Evolutionary conservation across 2,888 invertebrate species (phyloP).

Genomic region (Drosophila falleni): DNA sequence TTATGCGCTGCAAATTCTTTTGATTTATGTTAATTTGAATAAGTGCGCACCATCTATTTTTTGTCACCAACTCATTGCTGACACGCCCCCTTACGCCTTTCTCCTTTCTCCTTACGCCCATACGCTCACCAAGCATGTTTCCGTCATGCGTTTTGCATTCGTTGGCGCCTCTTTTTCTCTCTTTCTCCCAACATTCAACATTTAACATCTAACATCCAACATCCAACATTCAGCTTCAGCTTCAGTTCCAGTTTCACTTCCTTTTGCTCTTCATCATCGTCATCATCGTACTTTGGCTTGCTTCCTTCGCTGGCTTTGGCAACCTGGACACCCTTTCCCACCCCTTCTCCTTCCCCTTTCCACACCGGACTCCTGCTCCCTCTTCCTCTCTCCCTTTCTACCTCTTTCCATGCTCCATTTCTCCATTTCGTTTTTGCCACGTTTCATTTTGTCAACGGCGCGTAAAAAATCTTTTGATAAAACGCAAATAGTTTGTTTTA

Average conservation of each 20-base stretch:
- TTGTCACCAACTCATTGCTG: conserved; percentile 54
- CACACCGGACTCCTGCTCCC: not conserved
- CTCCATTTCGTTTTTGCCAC: conserved; percentile 56
- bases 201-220: not conserved
- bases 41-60: conserved; percentile 72
- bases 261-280: conserved; percentile 58
- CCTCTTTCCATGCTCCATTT: conserved; percentile 38
- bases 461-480: conserved; percentile 72
- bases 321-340: conserved; percentile 31
- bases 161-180: conserved; percentile 4
- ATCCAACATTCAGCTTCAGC: conserved; percentile 21
- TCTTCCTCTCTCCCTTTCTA: not conserved
- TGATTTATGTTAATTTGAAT: conserved; percentile 83
- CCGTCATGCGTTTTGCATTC: conserved; percentile 39
- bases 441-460: conserved; percentile 64
- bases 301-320: conserved; percentile 54
- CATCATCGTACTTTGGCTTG: conserved; percentile 46
- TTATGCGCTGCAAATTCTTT: conserved; percentile 75
- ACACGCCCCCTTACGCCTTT: conserved; percentile 6
- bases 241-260: conserved; percentile 42
- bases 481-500: conserved; percentile 73
- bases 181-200: not conserved
- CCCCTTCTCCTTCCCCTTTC: conserved; percentile 9
- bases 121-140: conserved; percentile 53
- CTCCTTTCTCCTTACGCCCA: not conserved